Percentiles rank a stretch among this genome's conserved stretches.
phyloP scores from a whole-genome alignment of 2,113 vertebrate genomes.

The Silurus glanis region DNA sequence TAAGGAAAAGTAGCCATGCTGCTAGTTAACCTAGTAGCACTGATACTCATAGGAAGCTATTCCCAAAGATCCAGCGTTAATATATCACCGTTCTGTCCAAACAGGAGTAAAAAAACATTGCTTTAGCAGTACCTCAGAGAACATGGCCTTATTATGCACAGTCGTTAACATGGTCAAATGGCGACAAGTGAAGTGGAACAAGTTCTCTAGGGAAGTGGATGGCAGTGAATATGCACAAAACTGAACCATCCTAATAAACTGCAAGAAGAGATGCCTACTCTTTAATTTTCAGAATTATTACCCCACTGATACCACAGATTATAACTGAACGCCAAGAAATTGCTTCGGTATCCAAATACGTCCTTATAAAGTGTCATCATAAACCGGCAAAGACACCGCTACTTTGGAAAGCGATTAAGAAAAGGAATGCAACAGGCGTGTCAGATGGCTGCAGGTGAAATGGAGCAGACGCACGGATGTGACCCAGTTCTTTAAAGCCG shows the following conservation, averaged over 20 bases:
- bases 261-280: not conserved
- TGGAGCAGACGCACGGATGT: slow-evolving; percentile 27
- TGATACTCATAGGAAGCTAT: not conserved
- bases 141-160: slow-evolving; percentile 8
- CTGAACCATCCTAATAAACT: not conserved
- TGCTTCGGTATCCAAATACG: not conserved
- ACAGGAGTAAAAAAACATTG: not conserved
- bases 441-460: slow-evolving; percentile 4
- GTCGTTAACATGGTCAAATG: not conserved
- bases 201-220: not conserved
- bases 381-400: not conserved
- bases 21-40: not conserved
- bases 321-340: not conserved
- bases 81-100: not conserved
- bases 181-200: slow-evolving; percentile 18
- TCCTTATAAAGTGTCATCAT: not conserved
- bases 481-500: slow-evolving; percentile 61
- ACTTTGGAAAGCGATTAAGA: not conserved
- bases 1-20: not conserved
- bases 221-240: slow-evolving; percentile 3
- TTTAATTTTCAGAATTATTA: not conserved
- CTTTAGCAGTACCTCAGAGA: not conserved
- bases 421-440: slow-evolving; percentile 36
- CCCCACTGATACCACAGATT: not conserved
- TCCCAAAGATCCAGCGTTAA: not conserved